Evolutionary conservation across 92 coral and sea anemone species (phyloP).

Genomic region (Phenganax subtilis): DNA sequence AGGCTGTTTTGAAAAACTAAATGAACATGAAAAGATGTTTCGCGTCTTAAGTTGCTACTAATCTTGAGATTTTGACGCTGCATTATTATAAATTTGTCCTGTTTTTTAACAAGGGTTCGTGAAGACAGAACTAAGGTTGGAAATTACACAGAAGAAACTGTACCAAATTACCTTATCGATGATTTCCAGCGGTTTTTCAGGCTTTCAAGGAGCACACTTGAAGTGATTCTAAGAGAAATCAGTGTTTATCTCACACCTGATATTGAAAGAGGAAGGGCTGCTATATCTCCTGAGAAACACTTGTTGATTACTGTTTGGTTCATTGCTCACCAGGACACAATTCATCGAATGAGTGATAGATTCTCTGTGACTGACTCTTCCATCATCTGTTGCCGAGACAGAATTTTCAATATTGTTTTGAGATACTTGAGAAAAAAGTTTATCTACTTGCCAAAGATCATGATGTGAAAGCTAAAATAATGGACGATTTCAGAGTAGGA

Average conservation of each 20-base stretch:
- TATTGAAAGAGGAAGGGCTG: conserved; percentile 12
- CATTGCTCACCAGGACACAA: conserved; percentile 1
- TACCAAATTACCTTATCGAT: conserved; percentile 10
- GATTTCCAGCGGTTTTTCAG: conserved; percentile 9
- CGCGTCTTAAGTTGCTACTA: not conserved
- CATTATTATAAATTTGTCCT: not conserved
- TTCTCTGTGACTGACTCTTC: conserved; percentile 15
- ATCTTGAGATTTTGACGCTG: not conserved
- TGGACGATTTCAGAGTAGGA: not conserved
- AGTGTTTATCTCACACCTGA: not conserved
- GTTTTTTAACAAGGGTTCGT: not conserved
- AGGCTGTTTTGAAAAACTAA: not conserved
- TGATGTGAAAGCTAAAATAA: conserved; percentile 9
- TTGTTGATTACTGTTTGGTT: conserved; percentile 9
- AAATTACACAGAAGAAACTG: not conserved
- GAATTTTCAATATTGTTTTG: not conserved
- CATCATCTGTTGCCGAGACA: conserved; percentile 8
- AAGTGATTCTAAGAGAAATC: not conserved
- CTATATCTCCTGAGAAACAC: conserved; percentile 6
- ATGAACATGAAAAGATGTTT: not conserved
- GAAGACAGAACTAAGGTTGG: conserved; percentile 10
- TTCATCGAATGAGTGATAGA: conserved; percentile 17
- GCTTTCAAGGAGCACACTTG: conserved; percentile 4
- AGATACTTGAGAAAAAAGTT: not conserved
- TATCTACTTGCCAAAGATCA: conserved; percentile 7